Evolutionary conservation across 2,888 invertebrate genomes (phyloP).

Genomic region (Drosophila suboccidentalis): DNA sequence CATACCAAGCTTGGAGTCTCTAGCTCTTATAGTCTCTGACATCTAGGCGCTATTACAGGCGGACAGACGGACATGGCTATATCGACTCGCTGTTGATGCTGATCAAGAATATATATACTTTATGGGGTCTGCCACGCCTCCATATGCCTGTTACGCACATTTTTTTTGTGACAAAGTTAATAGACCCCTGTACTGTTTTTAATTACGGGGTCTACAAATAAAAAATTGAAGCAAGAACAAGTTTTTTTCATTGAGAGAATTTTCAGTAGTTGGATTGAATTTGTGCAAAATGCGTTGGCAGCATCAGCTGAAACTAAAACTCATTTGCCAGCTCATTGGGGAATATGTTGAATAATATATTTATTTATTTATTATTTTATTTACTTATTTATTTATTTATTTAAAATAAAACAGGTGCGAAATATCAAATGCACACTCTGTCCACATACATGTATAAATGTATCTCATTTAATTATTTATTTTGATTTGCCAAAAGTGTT

Average conservation of each 20-base stretch:
- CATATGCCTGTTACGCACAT: no score
- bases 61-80: no score
- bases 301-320: conserved; percentile 38
- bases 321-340: conserved; percentile 46
- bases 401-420: conserved; percentile 66
- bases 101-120: no score
- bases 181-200: no score
- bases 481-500: conserved; percentile 46
- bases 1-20: no score
- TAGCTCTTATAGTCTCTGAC: no score
- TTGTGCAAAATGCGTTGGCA: conserved; percentile 19
- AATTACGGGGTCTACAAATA: no score
- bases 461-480: conserved; percentile 60
- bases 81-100: no score
- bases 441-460: conserved; percentile 25
- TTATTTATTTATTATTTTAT: conserved; percentile 21
- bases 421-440: conserved; percentile 55
- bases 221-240: no score
- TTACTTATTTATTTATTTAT: conserved; percentile 28
- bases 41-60: no score
- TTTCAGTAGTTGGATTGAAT: conserved; percentile 43
- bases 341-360: conserved; percentile 67
- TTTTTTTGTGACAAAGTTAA: no score
- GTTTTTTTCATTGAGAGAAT: conserved; percentile 11
- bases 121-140: no score